phyloP scores from a whole-genome alignment of 2,888 invertebrate species.

The Chesias legatella region DNA sequence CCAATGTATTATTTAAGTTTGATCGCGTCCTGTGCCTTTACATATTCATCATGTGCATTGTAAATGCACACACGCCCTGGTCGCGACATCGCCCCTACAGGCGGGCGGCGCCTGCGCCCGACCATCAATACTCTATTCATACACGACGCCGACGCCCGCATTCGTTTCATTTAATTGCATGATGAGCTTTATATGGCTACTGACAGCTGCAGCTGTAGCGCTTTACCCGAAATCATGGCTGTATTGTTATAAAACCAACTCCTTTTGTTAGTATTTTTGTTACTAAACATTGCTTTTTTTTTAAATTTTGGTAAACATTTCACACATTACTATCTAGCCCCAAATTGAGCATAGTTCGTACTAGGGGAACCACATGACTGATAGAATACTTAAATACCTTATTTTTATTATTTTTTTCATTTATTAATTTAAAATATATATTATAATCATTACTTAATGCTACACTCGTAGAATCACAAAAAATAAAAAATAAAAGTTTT shows the following conservation, averaged over 20 bases:
- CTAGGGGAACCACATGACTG: too few relatives aligned
- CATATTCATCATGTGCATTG: conserved; percentile 21
- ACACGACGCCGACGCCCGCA: conserved; percentile 52
- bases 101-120: conserved; percentile 35
- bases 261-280: conserved; percentile 6
- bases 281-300: too few relatives aligned
- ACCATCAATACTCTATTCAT: conserved; percentile 56
- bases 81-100: conserved; percentile 34
- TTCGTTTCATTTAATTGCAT: conserved; percentile 50
- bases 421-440: too few relatives aligned
- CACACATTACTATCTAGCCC: too few relatives aligned
- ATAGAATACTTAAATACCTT: too few relatives aligned
- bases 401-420: too few relatives aligned
- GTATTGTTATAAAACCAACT: conserved; percentile 7
- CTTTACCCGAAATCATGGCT: conserved; percentile 18
- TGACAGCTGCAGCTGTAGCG: conserved; percentile 32
- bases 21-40: conserved; percentile 15
- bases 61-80: conserved; percentile 33
- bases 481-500: too few relatives aligned
- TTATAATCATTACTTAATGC: too few relatives aligned
- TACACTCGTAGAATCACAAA: too few relatives aligned
- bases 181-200: conserved; percentile 46
- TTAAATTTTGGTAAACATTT: too few relatives aligned
- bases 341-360: too few relatives aligned
- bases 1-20: conserved; percentile 8